A percentile compares a stretch with the other conserved stretches of the same genome.
Conservation (phyloP, 1,140 invertebrate genomes). For the Metaphire vulgaris region DNA sequence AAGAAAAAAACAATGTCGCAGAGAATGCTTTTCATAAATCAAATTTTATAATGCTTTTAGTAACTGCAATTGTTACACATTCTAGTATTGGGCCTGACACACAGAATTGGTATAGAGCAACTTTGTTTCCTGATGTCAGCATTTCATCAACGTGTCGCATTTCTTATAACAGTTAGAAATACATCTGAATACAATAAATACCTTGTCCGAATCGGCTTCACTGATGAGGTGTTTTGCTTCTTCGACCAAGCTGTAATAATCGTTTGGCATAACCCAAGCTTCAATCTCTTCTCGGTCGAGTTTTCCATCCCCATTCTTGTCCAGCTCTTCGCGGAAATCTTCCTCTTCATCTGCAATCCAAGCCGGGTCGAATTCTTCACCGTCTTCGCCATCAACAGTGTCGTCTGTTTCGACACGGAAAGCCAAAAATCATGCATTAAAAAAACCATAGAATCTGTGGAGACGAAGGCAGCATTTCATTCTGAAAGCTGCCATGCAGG, state of each 20-base stretch:
- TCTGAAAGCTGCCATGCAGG: not conserved
- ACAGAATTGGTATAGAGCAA: not conserved
- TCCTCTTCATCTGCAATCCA: slow-evolving; percentile 94
- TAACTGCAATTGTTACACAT: not conserved
- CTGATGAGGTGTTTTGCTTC: slow-evolving; percentile 90
- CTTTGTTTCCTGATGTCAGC: not conserved
- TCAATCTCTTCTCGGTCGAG: slow-evolving; percentile 76
- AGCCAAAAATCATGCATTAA: not conserved
- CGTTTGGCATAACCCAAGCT: slow-evolving; percentile 89
- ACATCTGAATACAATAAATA: too few species aligned
- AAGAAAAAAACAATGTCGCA: not conserved
- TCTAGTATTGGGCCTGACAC: not conserved
- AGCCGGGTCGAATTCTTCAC: slow-evolving; percentile 73
- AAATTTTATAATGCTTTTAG: not conserved
- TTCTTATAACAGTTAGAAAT: not conserved
- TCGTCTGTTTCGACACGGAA: slow-evolving; percentile 40
- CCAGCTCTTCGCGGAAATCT: slow-evolving; percentile 70
- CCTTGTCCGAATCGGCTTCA: slow-evolving; percentile 80
- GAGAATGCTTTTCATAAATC: not conserved
- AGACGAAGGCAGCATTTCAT: not conserved
- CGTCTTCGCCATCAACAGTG: slow-evolving; percentile 70
- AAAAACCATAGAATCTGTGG: not conserved
- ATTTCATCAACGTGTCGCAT: too few species aligned
- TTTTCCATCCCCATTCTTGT: slow-evolving; percentile 80
- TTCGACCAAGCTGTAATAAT: slow-evolving; percentile 92